Percentiles rank a stretch among this genome's conserved stretches.
These are phyloP conservation scores for Prionchulus punctatus DNA, from an alignment of 2,888 invertebrate species.

Conservation along the genomic window DNA sequence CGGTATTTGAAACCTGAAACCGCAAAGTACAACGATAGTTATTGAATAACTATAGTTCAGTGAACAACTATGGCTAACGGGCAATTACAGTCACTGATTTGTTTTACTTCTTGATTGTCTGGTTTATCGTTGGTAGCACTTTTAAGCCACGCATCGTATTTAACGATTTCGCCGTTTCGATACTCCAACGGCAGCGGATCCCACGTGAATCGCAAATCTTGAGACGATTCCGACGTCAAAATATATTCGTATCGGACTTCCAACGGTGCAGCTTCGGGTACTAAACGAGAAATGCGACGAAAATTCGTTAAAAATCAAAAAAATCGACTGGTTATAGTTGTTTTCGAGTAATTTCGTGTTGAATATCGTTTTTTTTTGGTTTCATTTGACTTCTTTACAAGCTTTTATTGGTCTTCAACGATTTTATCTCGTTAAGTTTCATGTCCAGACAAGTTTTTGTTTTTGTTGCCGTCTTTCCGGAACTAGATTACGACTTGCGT, in stretches of 20 bases:
- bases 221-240: not conserved
- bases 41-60: not conserved
- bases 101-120: too few species aligned
- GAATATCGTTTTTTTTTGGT: too few species aligned
- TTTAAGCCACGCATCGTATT: slow-evolving; percentile 52
- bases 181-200: slow-evolving; percentile 58
- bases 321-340: too few species aligned
- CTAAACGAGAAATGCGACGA: slow-evolving; percentile 17
- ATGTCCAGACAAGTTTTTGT: too few species aligned
- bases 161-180: slow-evolving; percentile 79
- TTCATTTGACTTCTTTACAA: too few species aligned
- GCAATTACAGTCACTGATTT: too few species aligned
- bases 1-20: not conserved
- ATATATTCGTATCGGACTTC: slow-evolving; percentile 48
- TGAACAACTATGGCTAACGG: not conserved
- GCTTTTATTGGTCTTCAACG: too few species aligned
- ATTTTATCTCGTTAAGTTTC: too few species aligned
- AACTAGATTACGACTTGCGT: too few species aligned
- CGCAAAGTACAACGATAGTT: not conserved
- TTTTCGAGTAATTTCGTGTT: too few species aligned
- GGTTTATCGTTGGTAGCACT: not conserved
- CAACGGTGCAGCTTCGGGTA: slow-evolving; percentile 36
- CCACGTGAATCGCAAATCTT: slow-evolving; percentile 35
- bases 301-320: not conserved
- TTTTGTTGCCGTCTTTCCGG: too few species aligned